These are phyloP conservation scores for Psylliodes chrysocephalus DNA, from an alignment of 2,888 invertebrate species.

Conservation along the genomic window DNA sequence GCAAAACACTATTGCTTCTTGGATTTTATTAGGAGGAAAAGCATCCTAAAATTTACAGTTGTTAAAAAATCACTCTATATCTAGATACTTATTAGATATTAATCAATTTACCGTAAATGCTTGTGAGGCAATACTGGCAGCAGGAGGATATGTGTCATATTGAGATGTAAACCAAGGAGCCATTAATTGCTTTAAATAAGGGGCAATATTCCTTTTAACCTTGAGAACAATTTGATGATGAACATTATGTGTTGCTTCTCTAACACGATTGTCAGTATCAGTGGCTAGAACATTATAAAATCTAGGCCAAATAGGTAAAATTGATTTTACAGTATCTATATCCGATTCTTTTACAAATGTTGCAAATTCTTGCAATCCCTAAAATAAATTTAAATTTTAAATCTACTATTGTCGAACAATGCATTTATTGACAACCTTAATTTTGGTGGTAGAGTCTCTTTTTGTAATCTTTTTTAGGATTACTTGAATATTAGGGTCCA, in stretches of 20 bases:
- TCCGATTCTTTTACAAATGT: slow-evolving; percentile 75
- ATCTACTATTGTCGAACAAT: background rate
- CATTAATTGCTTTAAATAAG: slow-evolving; percentile 79
- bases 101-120: slow-evolving; percentile 69
- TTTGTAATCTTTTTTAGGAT: slow-evolving; percentile 89
- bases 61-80: too few relatives aligned
- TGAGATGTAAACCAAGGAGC: slow-evolving; percentile 88
- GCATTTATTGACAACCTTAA: slow-evolving; percentile 71
- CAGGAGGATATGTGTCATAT: slow-evolving; percentile 87
- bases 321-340: slow-evolving; percentile 73
- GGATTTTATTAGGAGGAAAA: slow-evolving; percentile 81
- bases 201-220: slow-evolving; percentile 81
- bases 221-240: slow-evolving; percentile 74
- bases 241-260: slow-evolving; percentile 82
- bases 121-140: slow-evolving; percentile 75
- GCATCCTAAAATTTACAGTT: slow-evolving; percentile 69
- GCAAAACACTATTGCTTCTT: slow-evolving; percentile 84
- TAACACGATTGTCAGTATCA: slow-evolving; percentile 84
- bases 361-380: slow-evolving; percentile 86
- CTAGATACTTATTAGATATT: slow-evolving; percentile 25
- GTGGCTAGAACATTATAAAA: slow-evolving; percentile 79
- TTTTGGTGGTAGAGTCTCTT: slow-evolving; percentile 89
- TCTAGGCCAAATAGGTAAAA: slow-evolving; percentile 86
- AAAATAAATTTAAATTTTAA: slow-evolving; percentile 32
- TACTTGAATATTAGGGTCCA: slow-evolving; percentile 80